Conservation (phyloP, 2,797 vertebrate genomes). For the Oreochromis grahami region DNA sequence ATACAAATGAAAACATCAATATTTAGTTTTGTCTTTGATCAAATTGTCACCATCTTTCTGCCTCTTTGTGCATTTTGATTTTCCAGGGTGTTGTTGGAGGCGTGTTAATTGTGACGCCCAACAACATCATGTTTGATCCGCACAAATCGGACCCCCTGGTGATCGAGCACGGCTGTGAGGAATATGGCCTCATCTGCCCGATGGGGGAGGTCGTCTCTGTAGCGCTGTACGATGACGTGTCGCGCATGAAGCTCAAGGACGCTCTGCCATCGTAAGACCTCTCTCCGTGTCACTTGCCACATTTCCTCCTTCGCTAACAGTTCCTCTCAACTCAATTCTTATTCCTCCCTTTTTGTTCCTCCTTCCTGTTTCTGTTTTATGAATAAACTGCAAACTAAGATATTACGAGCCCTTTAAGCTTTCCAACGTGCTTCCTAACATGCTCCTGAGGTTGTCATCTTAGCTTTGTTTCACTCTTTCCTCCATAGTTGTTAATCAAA, state of each 20-base stretch:
- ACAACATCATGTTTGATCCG: conserved; percentile 99
- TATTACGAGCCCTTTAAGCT: neutral
- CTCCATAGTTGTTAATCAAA: neutral
- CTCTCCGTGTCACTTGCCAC: neutral
- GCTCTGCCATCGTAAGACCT: conserved; percentile 94
- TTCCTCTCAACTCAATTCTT: neutral
- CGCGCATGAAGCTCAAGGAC: conserved; percentile 98
- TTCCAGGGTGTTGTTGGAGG: conserved; percentile 94
- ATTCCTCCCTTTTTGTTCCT: conserved; percentile 9
- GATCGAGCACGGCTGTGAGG: conserved; percentile 97
- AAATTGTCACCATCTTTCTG: neutral
- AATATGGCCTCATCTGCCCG: conserved; percentile 96
- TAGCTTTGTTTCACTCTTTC: neutral
- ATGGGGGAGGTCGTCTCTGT: conserved; percentile 98
- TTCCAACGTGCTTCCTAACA: neutral
- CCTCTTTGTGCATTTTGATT: neutral
- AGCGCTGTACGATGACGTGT: conserved; percentile 94
- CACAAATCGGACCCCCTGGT: conserved; percentile 98
- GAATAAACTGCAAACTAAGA: neutral
- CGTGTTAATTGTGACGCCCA: conserved; percentile 98
- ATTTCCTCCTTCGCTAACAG: neutral
- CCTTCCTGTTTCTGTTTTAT: neutral
- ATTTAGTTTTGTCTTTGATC: neutral
- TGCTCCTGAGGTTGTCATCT: neutral
- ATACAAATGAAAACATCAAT: neutral